Conservation (phyloP, 1,140 invertebrate species). For the Trichoplusia ni region DNA sequence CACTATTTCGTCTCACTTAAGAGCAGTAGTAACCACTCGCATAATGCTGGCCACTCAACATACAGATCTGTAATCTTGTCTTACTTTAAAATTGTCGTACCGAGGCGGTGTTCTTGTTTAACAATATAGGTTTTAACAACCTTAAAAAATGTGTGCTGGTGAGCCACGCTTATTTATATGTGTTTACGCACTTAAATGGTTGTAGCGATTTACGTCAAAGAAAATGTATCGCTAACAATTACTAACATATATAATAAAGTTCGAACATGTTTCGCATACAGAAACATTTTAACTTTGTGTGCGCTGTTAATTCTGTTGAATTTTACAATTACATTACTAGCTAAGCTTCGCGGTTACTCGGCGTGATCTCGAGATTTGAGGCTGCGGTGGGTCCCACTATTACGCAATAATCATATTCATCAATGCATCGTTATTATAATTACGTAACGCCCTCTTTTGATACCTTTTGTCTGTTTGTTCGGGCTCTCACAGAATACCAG, state of each 20-base stretch:
- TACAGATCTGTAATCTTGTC: too few species aligned
- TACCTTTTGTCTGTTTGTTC: slow-evolving; percentile 55
- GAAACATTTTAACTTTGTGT: slow-evolving; percentile 46
- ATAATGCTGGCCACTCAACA: too few species aligned
- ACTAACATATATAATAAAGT: slow-evolving; percentile 4
- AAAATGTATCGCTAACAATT: slow-evolving; percentile 12
- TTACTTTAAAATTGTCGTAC: too few species aligned
- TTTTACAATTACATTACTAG: slow-evolving; percentile 10
- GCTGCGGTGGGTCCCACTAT: slow-evolving; percentile 37
- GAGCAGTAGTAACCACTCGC: too few species aligned
- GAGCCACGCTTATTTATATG: too few species aligned
- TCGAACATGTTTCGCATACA: slow-evolving; percentile 42
- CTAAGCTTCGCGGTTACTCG: too few species aligned
- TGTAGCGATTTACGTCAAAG: slow-evolving; percentile 24
- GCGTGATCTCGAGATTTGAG: background rate
- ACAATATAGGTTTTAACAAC: too few species aligned
- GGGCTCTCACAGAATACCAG: slow-evolving; percentile 38
- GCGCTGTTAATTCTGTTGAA: slow-evolving; percentile 32
- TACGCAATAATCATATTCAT: slow-evolving; percentile 53
- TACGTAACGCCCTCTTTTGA: slow-evolving; percentile 58
- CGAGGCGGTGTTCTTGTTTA: too few species aligned
- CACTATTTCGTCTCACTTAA: slow-evolving; percentile 17
- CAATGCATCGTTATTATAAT: slow-evolving; percentile 48
- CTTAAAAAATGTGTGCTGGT: too few species aligned
- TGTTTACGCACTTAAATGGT: background rate